Conservation (phyloP, 2,113 vertebrate genomes). For the human (Homo sapiens) region GRCh38 chr19:49830001-49830500, state of each 20-base stretch:
- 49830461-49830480: neutral
- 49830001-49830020: neutral
- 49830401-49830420: too few relatives aligned
- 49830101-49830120: conserved; percentile 79
- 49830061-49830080: neutral
- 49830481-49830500: too few relatives aligned
- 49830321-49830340: rapidly evolving
- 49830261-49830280: neutral
- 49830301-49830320: neutral
- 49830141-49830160: conserved; percentile 73
- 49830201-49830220: conserved; percentile 83
- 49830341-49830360: neutral
- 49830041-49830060: rapidly evolving
- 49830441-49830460: rapidly evolving
- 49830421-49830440: too few relatives aligned
- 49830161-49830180: conserved; percentile 79
- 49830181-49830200: conserved; percentile 74
- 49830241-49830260: rapidly evolving
- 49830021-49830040: neutral
- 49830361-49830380: rapidly evolving
- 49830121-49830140: conserved; percentile 86
- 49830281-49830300: neutral
- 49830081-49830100: conserved; percentile 84
- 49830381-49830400: neutral
- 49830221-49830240: neutral